Percentiles rank a stretch among this genome's conserved stretches.
Evolutionary conservation across 1,140 invertebrate genomes (phyloP).

Genomic region (Cardiocondyla obscurior): DNA sequence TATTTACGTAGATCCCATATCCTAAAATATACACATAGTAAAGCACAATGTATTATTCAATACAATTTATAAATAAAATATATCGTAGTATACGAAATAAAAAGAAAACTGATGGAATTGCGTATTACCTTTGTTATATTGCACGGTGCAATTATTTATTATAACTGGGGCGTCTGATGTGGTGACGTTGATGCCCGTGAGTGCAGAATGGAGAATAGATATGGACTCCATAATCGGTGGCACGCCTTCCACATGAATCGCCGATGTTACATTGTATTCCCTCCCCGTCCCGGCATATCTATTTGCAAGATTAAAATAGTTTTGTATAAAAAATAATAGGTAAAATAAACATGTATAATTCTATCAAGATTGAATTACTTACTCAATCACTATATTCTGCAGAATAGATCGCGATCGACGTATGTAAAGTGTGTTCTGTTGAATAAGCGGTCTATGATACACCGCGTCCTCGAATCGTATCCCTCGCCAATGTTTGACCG

Average conservation of each 20-base stretch:
- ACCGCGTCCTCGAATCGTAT: constrained; percentile 92
- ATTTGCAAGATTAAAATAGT: constrained; percentile 33
- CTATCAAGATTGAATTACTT: constrained; percentile 75
- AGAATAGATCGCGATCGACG: constrained; percentile 91
- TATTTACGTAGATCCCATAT: constrained; percentile 95
- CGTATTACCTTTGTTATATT: constrained; percentile 90
- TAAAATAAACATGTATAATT: too few species aligned
- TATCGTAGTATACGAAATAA: neutral
- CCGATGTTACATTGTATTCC: constrained; percentile 92
- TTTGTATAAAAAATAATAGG: neutral
- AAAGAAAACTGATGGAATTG: neutral
- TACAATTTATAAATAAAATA: neutral
- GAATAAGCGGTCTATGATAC: constrained; percentile 88
- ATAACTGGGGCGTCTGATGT: constrained; percentile 91
- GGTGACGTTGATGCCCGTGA: constrained; percentile 96
- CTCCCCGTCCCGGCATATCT: constrained; percentile 92
- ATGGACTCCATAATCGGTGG: constrained; percentile 93
- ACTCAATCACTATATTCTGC: constrained; percentile 90
- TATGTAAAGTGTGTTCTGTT: constrained; percentile 92
- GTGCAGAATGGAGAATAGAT: constrained; percentile 92
- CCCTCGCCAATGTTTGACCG: constrained; percentile 92
- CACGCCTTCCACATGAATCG: constrained; percentile 93
- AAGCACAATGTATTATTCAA: constrained; percentile 6
- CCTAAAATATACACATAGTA: constrained; percentile 83
- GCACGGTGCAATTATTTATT: constrained; percentile 92